Base-by-base conservation (phyloP, 2,113 vertebrate species). In the Hyla sarda region DNA sequence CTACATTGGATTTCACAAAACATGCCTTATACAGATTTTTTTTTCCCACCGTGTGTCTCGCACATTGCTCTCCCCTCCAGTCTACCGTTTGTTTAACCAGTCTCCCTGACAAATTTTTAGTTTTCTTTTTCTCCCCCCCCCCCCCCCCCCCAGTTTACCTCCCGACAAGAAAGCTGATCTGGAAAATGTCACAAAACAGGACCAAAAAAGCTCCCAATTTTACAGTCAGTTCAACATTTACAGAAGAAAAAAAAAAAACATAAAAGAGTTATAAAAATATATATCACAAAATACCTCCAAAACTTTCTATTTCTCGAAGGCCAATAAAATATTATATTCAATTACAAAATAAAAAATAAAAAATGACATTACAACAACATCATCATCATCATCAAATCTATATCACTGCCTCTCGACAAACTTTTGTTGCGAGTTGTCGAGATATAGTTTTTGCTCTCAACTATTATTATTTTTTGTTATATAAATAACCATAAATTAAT, bases 11-110 rank as follows among this genome's bases (percentile, higher is more conserved):
- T n/a, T 47, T 48, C 19, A 58, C 30, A 23, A 1, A 79, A n/a
- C 23, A 41, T n/a, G 16, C 34, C 41, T 21, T 19, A 12, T 11
- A 47, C 17, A 37, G 21, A 14, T 79, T 37, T 41, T 50, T 58
- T 71, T 71, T 71, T 19, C 41, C 41, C n/a, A n/a, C n/a, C n/a
- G n/a, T n/a, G n/a, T 54, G 52, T 32, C 23, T 16, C 0, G 28
- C 62, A 41, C 69, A 23, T 28, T 34, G 30, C 76, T 81, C 34
- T 81, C 25, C 37, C 56, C 45, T 65, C 41, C 79, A 67, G 45
- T 7, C 79, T 67, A 41, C 69, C 60, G 60, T 60, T 41, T 65
- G 23, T 82, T 82, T 82, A 82, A 19, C 41, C 32, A 25, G 19
- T 58, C 30, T 60, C 34, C n/a, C 78, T 65, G 56, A 65, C 34